Conservation (phyloP, 2,888 invertebrate genomes). For the Altica lythri region DNA sequence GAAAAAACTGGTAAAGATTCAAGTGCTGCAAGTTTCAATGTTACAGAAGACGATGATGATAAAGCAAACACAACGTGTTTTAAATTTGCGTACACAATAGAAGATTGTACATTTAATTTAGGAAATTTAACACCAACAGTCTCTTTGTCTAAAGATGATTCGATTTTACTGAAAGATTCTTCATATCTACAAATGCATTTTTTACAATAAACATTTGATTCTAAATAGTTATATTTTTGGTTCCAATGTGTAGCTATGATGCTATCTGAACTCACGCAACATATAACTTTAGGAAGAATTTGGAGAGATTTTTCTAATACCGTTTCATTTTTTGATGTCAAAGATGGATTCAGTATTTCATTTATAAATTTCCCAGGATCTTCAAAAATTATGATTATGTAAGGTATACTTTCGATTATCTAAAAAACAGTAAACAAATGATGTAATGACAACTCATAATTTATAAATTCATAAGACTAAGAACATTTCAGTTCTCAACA, state of each 20-base stretch:
- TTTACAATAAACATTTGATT: slow-evolving; percentile 38
- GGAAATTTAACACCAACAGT: slow-evolving; percentile 32
- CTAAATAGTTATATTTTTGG: slow-evolving; percentile 25
- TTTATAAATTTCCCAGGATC: slow-evolving; percentile 36
- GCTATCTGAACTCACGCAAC: slow-evolving; percentile 44
- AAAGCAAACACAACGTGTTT: slow-evolving; percentile 42
- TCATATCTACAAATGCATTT: slow-evolving; percentile 43
- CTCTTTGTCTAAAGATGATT: slow-evolving; percentile 19
- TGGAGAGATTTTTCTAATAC: slow-evolving; percentile 34
- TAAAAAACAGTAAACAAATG: slow-evolving; percentile 32
- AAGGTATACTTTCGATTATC: slow-evolving; percentile 40
- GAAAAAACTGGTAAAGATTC: slow-evolving; percentile 55
- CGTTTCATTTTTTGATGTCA: slow-evolving; percentile 13
- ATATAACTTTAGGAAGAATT: slow-evolving; percentile 42
- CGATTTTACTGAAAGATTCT: slow-evolving; percentile 10
- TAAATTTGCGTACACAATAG: slow-evolving; percentile 45
- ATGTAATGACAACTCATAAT: too few relatives aligned
- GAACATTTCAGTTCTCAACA: too few relatives aligned
- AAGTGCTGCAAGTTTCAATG: slow-evolving; percentile 51
- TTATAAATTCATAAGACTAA: too few relatives aligned
- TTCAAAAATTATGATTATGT: slow-evolving; percentile 40
- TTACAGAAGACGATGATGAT: slow-evolving; percentile 35
- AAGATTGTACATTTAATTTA: slow-evolving; percentile 39
- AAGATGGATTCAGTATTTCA: slow-evolving; percentile 34
- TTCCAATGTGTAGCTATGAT: slow-evolving; percentile 36